These are phyloP conservation scores for Cryptocephalus moraei DNA, from an alignment of 2,888 invertebrate species.

Conservation along the genomic window DNA sequence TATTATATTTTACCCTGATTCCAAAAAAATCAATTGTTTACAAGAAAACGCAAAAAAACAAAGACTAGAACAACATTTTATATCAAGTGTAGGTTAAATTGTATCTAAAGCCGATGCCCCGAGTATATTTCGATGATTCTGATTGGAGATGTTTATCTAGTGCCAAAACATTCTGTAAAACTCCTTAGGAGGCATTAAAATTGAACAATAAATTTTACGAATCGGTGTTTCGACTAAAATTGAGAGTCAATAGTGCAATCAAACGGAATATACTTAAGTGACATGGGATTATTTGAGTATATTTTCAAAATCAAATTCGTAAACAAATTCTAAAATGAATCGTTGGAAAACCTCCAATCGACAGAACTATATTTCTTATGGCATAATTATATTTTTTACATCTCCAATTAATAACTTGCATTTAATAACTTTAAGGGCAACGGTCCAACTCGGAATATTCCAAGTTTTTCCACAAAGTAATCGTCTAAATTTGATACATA, in stretches of 20 bases:
- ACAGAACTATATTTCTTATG: too few relatives aligned
- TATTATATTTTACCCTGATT: neutral
- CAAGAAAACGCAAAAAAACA: constrained; percentile 12
- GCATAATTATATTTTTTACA: neutral
- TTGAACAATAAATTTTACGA: too few relatives aligned
- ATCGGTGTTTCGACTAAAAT: too few relatives aligned
- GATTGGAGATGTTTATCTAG: neutral
- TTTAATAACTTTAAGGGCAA: too few relatives aligned
- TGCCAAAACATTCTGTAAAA: neutral
- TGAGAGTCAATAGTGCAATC: too few relatives aligned
- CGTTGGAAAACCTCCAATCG: too few relatives aligned
- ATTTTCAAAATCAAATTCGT: too few relatives aligned
- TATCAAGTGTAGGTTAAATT: constrained; percentile 10
- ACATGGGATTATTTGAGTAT: too few relatives aligned
- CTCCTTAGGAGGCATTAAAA: too few relatives aligned
- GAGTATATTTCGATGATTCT: neutral
- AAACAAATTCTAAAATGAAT: too few relatives aligned
- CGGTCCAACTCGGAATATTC: too few relatives aligned
- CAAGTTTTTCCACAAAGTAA: constrained; percentile 19
- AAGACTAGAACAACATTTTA: constrained; percentile 11
- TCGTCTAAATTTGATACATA: constrained; percentile 33
- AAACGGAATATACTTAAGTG: too few relatives aligned
- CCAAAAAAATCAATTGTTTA: constrained; percentile 3
- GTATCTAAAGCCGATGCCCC: neutral
- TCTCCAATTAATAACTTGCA: neutral